These are phyloP conservation scores for Tetrao urogallus DNA, from an alignment of 2,113 vertebrate species.

Conservation along the genomic window DNA sequence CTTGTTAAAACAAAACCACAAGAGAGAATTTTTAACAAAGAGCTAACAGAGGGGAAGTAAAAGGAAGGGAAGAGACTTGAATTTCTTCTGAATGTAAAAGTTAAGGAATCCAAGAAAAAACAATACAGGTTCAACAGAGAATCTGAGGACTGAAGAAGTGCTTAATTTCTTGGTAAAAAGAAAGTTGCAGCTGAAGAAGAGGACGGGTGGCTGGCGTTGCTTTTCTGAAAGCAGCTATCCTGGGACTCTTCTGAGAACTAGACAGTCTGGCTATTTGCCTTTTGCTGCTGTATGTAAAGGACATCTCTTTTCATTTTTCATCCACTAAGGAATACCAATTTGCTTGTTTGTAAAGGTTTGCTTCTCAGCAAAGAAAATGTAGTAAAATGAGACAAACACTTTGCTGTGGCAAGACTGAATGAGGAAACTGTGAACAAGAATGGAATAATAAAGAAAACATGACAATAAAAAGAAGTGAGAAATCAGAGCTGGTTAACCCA, in stretches of 20 bases:
- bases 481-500: neutral
- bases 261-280: neutral
- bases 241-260: neutral
- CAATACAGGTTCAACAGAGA: neutral
- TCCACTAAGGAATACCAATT: neutral
- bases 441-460: neutral
- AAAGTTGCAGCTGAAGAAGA: neutral
- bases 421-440: neutral
- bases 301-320: neutral
- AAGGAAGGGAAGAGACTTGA: no score
- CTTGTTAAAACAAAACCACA: neutral
- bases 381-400: neutral
- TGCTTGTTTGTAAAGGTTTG: neutral
- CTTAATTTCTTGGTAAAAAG: neutral
- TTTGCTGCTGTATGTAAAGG: neutral
- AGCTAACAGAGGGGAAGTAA: neutral
- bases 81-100: neutral
- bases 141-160: neutral
- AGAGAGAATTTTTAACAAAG: neutral
- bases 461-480: rapidly evolving
- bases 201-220: neutral
- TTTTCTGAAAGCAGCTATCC: neutral
- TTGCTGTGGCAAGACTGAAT: neutral
- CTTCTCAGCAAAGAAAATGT: neutral
- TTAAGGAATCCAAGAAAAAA: neutral